phyloP scores from a whole-genome alignment of 1,140 invertebrate species.

The Sycophila sp. region DNA sequence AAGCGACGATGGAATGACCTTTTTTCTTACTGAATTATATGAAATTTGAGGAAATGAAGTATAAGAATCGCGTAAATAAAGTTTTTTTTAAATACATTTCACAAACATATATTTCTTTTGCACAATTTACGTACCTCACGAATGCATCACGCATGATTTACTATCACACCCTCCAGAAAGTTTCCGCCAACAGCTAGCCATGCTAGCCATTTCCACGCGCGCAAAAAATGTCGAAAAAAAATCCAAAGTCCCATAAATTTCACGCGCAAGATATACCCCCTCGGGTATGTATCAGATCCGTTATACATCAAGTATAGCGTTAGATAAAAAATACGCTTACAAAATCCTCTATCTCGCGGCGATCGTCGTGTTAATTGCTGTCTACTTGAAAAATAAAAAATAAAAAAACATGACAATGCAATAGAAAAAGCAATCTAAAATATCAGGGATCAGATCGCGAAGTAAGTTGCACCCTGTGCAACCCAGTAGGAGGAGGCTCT shows the following conservation, averaged over 20 bases:
- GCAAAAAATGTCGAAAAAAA: no score
- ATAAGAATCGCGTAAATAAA: no score
- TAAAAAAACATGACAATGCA: background rate
- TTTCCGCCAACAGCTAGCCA: slow-evolving; percentile 8
- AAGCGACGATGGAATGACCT: no score
- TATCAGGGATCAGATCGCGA: no score
- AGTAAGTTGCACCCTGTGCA: background rate
- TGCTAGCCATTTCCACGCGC: background rate
- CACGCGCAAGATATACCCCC: background rate
- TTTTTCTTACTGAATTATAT: no score
- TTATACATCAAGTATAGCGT: slow-evolving; percentile 8
- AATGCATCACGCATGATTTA: slow-evolving; percentile 17
- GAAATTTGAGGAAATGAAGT: no score
- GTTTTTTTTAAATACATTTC: background rate
- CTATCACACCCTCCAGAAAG: background rate
- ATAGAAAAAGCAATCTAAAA: no score
- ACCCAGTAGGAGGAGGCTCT: background rate
- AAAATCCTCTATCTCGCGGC: background rate
- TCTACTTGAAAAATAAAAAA: no score
- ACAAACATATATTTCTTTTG: background rate
- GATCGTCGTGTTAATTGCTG: no score
- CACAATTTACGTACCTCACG: background rate
- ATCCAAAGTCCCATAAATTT: slow-evolving; percentile 24
- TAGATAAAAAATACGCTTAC: slow-evolving; percentile 17
- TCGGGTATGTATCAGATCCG: background rate